Evolutionary conservation across 2,888 invertebrate genomes (phyloP).

Genomic region (Lepidochrysops patricia): DNA sequence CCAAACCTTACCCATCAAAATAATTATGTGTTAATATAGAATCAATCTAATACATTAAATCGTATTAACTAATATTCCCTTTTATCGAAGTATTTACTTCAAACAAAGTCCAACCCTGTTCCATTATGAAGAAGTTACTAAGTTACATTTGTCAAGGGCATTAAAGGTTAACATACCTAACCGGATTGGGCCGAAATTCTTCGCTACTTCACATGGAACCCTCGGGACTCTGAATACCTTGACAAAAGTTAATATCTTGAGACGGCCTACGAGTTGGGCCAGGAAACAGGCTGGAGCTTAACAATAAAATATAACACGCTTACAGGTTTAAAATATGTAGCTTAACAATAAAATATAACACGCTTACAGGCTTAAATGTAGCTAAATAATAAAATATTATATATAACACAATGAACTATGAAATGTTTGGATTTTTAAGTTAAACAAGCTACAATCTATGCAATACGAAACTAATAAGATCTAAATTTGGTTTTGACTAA

Average conservation of each 20-base stretch:
- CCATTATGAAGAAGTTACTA: constrained; percentile 1
- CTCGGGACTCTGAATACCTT: constrained; percentile 48
- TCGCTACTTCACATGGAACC: constrained; percentile 39
- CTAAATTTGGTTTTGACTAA: no score
- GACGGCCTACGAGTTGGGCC: constrained; percentile 34
- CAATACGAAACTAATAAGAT: no score
- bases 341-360: no score
- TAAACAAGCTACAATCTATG: no score
- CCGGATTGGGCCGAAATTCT: constrained; percentile 37
- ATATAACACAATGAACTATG: no score
- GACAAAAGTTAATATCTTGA: constrained; percentile 46
- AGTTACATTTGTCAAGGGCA: constrained; percentile 27
- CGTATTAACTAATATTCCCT: neutral
- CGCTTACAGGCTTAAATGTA: no score
- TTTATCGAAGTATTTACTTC: neutral
- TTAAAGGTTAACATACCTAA: constrained; percentile 27
- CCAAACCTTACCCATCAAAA: no score
- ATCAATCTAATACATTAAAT: neutral
- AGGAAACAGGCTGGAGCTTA: constrained; percentile 16
- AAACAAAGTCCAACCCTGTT: neutral
- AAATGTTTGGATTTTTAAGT: no score
- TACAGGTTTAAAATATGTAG: no score
- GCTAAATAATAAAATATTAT: no score
- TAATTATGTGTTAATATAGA: no score
- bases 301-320: no score